Conservation (phyloP, 2,113 vertebrate genomes). For the Progne subis region DNA sequence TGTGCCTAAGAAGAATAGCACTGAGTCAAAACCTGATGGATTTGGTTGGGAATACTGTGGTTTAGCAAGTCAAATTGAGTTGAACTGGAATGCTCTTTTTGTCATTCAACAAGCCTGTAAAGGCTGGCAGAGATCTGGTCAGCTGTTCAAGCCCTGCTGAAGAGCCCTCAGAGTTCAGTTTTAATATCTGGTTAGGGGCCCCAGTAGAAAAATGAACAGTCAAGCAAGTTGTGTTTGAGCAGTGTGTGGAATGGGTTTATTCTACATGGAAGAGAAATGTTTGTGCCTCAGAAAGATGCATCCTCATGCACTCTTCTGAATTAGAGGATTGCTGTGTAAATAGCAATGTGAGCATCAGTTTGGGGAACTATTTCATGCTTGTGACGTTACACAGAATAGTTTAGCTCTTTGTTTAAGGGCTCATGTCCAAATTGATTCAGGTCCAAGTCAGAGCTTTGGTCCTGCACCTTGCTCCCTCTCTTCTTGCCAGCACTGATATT, state of each 20-base stretch:
- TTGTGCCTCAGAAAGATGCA: not conserved
- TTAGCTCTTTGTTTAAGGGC: not conserved
- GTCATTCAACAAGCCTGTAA: not conserved
- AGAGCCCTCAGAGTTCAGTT: not conserved
- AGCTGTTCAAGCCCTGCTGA: constrained; percentile 19
- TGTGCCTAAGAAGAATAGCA: not conserved
- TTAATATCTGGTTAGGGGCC: not conserved
- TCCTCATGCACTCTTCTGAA: not conserved
- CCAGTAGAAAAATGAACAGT: not conserved
- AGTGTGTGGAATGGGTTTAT: not conserved
- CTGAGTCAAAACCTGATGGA: constrained; percentile 45
- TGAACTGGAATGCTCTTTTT: constrained; percentile 43
- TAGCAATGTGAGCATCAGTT: not conserved
- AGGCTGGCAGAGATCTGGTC: constrained; percentile 36
- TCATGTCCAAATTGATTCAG: not conserved
- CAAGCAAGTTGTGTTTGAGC: not conserved
- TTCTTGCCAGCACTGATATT: not conserved
- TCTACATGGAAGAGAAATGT: not conserved
- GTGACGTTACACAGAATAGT: not conserved
- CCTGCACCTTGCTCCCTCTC: not conserved
- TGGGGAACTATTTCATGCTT: not conserved
- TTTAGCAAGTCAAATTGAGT: constrained; percentile 20
- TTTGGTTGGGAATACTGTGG: constrained; percentile 15
- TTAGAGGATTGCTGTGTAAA: not conserved
- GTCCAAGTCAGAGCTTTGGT: not conserved